Evolutionary conservation across 2,113 vertebrate genomes (phyloP).

Genomic region (Atherinomorus stipes): DNA sequence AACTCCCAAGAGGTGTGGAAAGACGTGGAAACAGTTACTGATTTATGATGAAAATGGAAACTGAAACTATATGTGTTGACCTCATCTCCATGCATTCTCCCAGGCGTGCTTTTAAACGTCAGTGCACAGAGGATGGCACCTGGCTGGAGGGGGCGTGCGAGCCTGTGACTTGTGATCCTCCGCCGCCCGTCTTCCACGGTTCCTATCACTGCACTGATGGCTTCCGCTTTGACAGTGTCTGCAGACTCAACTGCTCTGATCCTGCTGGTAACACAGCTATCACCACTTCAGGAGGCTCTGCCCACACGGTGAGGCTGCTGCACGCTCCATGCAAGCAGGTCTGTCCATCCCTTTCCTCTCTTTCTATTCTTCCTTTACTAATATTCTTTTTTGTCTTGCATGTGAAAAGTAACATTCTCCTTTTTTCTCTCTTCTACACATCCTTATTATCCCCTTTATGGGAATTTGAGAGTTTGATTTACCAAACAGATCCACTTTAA

Average conservation of each 20-base stretch:
- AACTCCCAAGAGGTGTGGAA: conserved; percentile 89
- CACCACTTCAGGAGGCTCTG: conserved; percentile 83
- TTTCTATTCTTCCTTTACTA: conserved; percentile 58
- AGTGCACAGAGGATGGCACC: conserved; percentile 94
- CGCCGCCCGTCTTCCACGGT: conserved; percentile 91
- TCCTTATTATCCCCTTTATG: not conserved
- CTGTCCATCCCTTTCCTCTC: conserved; percentile 74
- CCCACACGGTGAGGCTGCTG: conserved; percentile 85
- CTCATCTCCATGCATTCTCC: conserved; percentile 13
- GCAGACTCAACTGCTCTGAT: conserved; percentile 89
- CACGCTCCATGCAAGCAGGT: conserved; percentile 85
- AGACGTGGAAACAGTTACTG: not conserved
- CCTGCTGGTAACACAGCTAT: conserved; percentile 82
- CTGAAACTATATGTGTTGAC: not conserved
- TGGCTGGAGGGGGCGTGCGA: conserved; percentile 92
- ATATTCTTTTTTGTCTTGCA: conserved; percentile 23
- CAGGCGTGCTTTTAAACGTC: conserved; percentile 94
- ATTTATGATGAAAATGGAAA: not conserved
- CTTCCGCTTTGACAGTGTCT: conserved; percentile 95
- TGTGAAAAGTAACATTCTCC: conserved; percentile 5
- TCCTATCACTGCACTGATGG: conserved; percentile 93
- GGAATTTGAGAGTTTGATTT: not conserved
- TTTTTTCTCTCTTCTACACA: conserved; percentile 21
- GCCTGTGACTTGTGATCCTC: conserved; percentile 94
- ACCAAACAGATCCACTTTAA: not conserved